These are phyloP conservation scores for Pica pica DNA, from an alignment of 2,113 vertebrate species.

Conservation along the genomic window DNA sequence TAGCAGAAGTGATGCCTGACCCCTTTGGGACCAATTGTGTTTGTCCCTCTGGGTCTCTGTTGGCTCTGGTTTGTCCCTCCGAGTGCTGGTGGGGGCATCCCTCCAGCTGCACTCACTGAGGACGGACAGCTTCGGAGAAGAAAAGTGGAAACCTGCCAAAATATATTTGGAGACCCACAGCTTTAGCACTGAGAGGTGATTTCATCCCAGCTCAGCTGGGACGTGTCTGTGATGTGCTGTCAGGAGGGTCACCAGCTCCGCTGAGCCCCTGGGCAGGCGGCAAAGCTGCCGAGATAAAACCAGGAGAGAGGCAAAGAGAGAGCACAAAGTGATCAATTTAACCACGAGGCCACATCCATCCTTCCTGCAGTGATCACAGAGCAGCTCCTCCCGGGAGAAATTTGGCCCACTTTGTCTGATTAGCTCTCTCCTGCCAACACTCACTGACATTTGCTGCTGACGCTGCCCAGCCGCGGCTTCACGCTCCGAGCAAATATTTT, in stretches of 20 bases:
- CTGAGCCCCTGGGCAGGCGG: neutral
- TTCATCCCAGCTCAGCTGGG: neutral
- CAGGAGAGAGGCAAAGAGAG: neutral
- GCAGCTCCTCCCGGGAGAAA: neutral
- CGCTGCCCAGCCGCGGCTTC: neutral
- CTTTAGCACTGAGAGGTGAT: neutral
- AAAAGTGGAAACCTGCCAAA: constrained; percentile 21
- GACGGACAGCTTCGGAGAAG: rapidly evolving
- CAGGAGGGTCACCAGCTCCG: neutral
- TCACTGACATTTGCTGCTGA: constrained; percentile 39
- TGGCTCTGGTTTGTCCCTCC: neutral
- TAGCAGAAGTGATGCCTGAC: neutral
- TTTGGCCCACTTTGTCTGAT: neutral
- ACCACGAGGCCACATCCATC: neutral
- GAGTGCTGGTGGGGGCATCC: neutral
- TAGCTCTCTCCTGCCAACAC: neutral
- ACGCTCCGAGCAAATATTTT: constrained; percentile 41
- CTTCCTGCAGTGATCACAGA: neutral
- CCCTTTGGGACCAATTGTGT: rapidly evolving
- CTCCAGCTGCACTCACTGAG: neutral
- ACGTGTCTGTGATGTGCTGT: neutral
- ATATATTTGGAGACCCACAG: neutral
- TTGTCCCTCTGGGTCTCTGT: neutral
- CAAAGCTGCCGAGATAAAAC: neutral
- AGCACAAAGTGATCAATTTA: neutral